Base-by-base conservation (phyloP, 2,888 invertebrate species). In the Shargacucullia verbasci region DNA sequence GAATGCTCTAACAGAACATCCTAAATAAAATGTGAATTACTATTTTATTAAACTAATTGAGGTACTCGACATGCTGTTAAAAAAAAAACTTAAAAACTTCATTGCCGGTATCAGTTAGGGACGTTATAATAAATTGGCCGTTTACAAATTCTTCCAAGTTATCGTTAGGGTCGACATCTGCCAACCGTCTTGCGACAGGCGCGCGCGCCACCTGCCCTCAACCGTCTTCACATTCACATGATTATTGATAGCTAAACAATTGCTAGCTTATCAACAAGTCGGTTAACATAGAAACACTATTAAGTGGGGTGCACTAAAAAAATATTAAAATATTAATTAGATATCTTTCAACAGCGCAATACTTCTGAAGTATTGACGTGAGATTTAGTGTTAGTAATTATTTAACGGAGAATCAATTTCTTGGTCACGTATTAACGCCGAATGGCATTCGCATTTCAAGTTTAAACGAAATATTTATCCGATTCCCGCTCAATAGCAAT, bases 171-270 rank as follows among this genome's bases (percentile, higher is more conserved):
- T 34, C 55, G 57, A 58, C 76, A 70, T 66, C 75, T 70, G 76
- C 70, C 56, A 67, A 75, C 74, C 70, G 72, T 40, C 64, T 67
- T 59, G 56, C 43, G 50, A 54, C 20, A 13, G 58, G 52, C 70
- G 59, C 56, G 50, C 63, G 54, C 66, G 61, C 58, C 73, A 72
- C 75, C 75, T 70, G 75, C 67, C 62, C 31, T 57, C 58, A 49
- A 55, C 70, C 61, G 73, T 57, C 70, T 64, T 63, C 59, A 67
- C 68, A 43, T 57, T 57, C 68, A 68, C 48, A 53, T 56, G 31
- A 33, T 46, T 53, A 61, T 61, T 49, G 61, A 61, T 68, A 49
- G 33, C 35, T 38, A 34, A 11, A 46, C 53, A 47, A 67, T 57
- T 41, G 48, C 38, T 46, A 46, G 45, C 45, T 53, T 53, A 66